Base-by-base conservation (phyloP, 2,888 invertebrate species). In the Drosophila colorata region DNA sequence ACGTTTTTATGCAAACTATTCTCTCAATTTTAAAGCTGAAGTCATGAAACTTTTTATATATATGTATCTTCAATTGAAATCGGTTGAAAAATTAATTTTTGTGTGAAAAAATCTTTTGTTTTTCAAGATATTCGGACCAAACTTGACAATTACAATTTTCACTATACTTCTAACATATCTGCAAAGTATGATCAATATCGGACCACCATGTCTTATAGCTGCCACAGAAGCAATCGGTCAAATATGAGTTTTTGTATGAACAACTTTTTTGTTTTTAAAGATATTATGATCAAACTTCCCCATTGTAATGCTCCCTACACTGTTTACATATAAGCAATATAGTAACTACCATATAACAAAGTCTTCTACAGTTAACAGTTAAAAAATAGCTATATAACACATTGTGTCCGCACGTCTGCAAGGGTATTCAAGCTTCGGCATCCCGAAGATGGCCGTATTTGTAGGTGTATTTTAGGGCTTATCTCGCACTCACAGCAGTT, bases 401-500 rank as follows among this genome's bases (percentile, higher is more conserved):
- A 0, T 11, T 11, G 3, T 11, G 3, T 11, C 31, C 31, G 11
- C 3, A 0, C 2, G 1, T 0, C 16, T 51, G 16, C 13, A 6
- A 38, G 52, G 41, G 52, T 52, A 38, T 48, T 38, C 5, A 14
- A 23, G 16, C 31, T 38, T 44, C 41, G 38, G 40, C 23, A 20
- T 4, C 14, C 53, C 53, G 44, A 53, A 44, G n/a, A 31, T 28
- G 11, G 18, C 3, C n/a, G 14, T 14, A 28, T 28, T 9, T 28
- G 1, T 28, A 7, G 25, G 8, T 28, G 6, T 28, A 28, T 33
- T 11, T 3, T 13, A 33, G 52, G 40, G 41, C 43, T 59, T 61
- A 56, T 59, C 75, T 57, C 81, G 64, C 64, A 82, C 81, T 82
- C 81, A 82, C 81, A 81, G 85, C 47, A 82, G 52, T 55, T 76